phyloP scores from a whole-genome alignment of 2,888 invertebrate species.

The Meiosimyza platycephala region DNA sequence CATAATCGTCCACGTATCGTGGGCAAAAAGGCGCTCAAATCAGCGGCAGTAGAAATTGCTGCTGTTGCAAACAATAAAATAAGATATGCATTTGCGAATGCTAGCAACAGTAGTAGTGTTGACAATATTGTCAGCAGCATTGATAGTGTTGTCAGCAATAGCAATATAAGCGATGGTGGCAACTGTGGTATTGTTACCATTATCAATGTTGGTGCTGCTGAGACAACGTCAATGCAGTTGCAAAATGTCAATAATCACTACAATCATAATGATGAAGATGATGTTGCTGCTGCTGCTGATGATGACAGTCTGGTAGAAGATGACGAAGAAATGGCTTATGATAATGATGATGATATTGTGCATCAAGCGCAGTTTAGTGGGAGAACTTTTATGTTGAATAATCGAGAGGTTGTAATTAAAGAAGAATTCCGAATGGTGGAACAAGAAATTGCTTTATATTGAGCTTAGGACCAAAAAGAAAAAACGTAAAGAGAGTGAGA shows the following conservation, averaged over 20 bases:
- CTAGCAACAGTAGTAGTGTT: background rate
- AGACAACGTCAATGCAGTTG: background rate
- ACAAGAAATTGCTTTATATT: conserved; percentile 56
- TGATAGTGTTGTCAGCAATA: conserved; percentile 36
- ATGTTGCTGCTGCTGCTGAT: conserved; percentile 37
- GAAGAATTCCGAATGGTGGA: conserved; percentile 52
- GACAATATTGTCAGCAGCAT: conserved; percentile 30
- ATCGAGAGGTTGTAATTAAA: conserved; percentile 26
- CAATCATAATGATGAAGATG: conserved; percentile 11
- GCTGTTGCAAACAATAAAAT: conserved; percentile 29
- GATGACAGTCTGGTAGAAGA: conserved; percentile 31
- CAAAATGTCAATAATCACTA: background rate
- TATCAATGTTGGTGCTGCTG: conserved; percentile 32
- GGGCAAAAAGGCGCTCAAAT: conserved; percentile 27
- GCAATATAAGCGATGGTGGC: conserved; percentile 15
- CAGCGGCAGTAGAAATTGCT: conserved; percentile 43
- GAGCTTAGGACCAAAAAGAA: background rate
- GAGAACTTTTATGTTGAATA: background rate
- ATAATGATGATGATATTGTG: background rate
- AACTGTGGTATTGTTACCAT: conserved; percentile 29
- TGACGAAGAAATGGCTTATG: conserved; percentile 16
- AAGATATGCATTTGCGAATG: conserved; percentile 19
- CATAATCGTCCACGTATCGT: conserved; percentile 70
- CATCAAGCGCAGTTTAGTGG: conserved; percentile 9
- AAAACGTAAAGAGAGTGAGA: background rate